phyloP scores from a whole-genome alignment of 2,113 vertebrate genomes.

The Rousettus leschenaultii region DNA sequence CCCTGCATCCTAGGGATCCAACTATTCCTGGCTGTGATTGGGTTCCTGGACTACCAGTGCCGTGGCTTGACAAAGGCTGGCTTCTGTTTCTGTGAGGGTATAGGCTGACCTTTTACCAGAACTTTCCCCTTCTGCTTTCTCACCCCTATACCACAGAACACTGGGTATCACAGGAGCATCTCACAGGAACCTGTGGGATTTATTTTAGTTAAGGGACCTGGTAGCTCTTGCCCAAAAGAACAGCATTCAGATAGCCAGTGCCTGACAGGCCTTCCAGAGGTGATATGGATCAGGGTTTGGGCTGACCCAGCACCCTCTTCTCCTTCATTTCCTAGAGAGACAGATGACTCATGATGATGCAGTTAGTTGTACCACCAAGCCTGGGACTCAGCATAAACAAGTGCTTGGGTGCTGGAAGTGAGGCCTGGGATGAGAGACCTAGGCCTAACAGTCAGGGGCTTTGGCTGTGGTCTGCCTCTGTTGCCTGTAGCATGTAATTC shows the following conservation, averaged over 20 bases:
- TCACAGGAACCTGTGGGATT: background rate
- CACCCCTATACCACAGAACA: background rate
- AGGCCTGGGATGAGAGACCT: background rate
- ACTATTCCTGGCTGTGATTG: background rate
- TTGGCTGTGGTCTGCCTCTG: background rate
- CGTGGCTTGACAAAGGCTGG: background rate
- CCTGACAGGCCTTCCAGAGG: background rate
- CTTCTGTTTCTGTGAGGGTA: background rate
- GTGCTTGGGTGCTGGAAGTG: background rate
- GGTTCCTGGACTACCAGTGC: background rate
- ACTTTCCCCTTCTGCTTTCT: background rate
- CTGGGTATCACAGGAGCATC: background rate
- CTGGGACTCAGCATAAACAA: background rate
- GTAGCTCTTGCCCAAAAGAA: background rate
- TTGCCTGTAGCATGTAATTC: background rate
- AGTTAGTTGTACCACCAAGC: no score
- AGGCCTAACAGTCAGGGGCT: background rate
- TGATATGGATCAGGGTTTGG: background rate
- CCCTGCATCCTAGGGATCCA: background rate
- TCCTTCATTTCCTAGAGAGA: background rate
- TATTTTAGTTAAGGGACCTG: background rate
- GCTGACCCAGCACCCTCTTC: background rate
- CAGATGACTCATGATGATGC: background rate
- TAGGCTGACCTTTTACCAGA: background rate
- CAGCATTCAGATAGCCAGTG: background rate